Base-by-base conservation (phyloP, 2,113 vertebrate genomes). In the Vimba vimba region DNA sequence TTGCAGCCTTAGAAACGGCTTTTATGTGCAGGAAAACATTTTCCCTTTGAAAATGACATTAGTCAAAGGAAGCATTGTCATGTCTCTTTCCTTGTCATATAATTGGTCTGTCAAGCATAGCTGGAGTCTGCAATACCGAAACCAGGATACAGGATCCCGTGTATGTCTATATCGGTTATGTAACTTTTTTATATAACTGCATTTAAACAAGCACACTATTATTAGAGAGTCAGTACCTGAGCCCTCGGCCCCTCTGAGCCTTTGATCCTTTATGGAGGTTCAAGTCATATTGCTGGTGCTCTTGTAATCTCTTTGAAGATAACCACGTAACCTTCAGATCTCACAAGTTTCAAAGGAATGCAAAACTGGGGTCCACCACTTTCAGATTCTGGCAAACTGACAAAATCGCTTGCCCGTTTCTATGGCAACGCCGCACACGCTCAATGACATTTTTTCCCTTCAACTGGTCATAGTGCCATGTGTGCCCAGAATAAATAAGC, bases 281-380 rank as follows among this genome's bases (percentile, higher is more conserved):
- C 3, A 73, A 82, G 82, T 89, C 64, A 39, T 60, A 83, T 43
- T 39, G 50, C 39, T 83, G 69, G 83, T 82, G 77, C 78, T 86
- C 82, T 55, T 76, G 19, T 71, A 69, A 86, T 68, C 82, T 84
- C 71, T 89, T 88, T 91, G 86, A 88, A 88, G 74, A 87, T 86
- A 27, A 85, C 64, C 80, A 66, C 50, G 62, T 82, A 85, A 79
- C 86, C 86, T 73, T 82, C 74, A 78, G 84, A 83, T 79, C 68
- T 82, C 68, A 3, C 78, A 52, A 60, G 25, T 73, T 75, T 64
- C 43, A 60, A 80, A 68, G 47, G 33, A 78, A 76, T 55, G 71
- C 50, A 77, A 55, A 74, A 79, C 17, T 23, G 12, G 52, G 78
- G 66, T 45, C 43, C 76, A 33, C 43, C 6, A 2, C 17, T 4